Base-by-base conservation (phyloP, 2,888 invertebrate species). In the Perizoma flavofasciatum region DNA sequence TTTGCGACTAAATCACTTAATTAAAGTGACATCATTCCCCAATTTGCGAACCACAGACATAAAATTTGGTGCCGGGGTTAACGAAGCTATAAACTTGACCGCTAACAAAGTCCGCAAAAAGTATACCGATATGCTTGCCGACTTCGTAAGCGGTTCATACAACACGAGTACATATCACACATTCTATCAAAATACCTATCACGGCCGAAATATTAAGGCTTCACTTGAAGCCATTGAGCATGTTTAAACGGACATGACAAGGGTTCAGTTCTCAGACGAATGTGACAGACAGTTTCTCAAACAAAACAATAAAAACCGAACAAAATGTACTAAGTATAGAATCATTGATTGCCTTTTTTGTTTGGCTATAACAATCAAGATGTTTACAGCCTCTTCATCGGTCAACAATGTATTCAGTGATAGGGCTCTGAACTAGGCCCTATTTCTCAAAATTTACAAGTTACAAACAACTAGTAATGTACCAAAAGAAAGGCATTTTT, bases 51-150 rank as follows among this genome's bases (percentile, higher is more conserved):
- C 32, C n/a, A 10, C 52, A 49, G 48, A 58, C 33, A 48, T 43
- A 43, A 35, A 45, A 37, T 57, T n/a, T 9, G 56, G 56, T 54
- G 57, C 57, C 51, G 40, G 47, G 50, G 47, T 39, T 50, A 49
- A 54, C 57, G 49, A 50, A 22, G 43, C 50, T 11, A 61, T 57
- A 61, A 61, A 61, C 53, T 61, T 57, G 53, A 40, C 61, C 47
- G 49, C 54, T 57, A 54, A 57, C 54, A 50, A 51, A 48, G 37
- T 8, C 8, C 8, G 10, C 49, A 49, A 48, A 45, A 22, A 45
- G 6, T 7, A 35, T 4, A 37, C 4, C 37, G 5, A 37, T 3
- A 37, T 37, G 5, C 35, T 35, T 35, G 35, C 35, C 6, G 5
- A 35, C 6, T 35, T 6, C 5, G 5, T 35, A 35, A 6, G 6